Conservation (phyloP, 2,113 vertebrate genomes). For the Hippocampus barbouri region DNA sequence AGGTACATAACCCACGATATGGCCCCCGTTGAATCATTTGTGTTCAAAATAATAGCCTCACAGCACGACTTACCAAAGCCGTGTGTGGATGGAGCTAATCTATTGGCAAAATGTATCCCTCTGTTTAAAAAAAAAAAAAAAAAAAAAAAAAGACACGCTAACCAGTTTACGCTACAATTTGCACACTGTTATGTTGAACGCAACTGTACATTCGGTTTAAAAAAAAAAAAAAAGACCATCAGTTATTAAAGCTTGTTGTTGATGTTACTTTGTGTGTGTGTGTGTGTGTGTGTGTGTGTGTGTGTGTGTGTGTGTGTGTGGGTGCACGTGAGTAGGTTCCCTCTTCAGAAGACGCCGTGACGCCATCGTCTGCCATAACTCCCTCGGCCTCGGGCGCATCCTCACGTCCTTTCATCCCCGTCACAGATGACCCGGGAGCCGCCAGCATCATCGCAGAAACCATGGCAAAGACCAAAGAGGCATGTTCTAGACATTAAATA, state of each 20-base stretch:
- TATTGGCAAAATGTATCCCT: too few species aligned
- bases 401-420: slow-evolving; percentile 94
- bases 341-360: slow-evolving; percentile 87
- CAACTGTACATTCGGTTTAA: neutral
- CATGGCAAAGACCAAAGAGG: slow-evolving; percentile 98
- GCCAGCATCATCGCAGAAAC: slow-evolving; percentile 99
- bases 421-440: slow-evolving; percentile 95
- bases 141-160: neutral
- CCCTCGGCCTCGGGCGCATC: slow-evolving; percentile 87
- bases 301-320: slow-evolving; percentile 19
- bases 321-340: slow-evolving; percentile 65
- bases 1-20: slow-evolving; percentile 69
- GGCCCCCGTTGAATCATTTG: neutral
- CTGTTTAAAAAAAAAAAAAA: neutral
- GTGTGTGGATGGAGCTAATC: too few species aligned
- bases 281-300: neutral
- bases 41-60: neutral
- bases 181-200: neutral
- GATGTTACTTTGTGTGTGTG: neutral
- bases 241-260: neutral
- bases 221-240: neutral
- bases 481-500: slow-evolving; percentile 11
- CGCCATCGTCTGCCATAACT: slow-evolving; percentile 88
- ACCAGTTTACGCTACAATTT: neutral
- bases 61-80: neutral